Conservation (phyloP, 2,113 vertebrate species). For the Oxyruncus cristatus region DNA sequence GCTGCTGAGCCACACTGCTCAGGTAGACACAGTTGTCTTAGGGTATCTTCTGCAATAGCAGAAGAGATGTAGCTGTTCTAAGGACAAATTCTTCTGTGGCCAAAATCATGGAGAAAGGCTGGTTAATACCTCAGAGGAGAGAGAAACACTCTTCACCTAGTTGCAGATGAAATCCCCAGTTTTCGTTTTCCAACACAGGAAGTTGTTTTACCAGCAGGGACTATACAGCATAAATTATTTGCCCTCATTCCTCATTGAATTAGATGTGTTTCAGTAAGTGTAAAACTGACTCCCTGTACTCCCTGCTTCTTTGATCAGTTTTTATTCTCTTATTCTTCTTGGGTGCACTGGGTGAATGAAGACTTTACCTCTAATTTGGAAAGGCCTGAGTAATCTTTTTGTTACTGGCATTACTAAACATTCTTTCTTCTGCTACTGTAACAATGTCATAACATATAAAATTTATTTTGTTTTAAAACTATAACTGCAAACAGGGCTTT, state of each 20-base stretch:
- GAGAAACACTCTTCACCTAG: background rate
- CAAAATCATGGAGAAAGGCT: background rate
- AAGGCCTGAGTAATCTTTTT: background rate
- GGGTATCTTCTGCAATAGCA: background rate
- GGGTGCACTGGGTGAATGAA: background rate
- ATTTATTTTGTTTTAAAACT: background rate
- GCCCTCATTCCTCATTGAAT: background rate
- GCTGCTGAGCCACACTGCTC: background rate
- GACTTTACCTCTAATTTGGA: background rate
- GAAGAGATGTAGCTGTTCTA: background rate
- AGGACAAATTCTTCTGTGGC: background rate
- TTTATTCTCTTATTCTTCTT: background rate
- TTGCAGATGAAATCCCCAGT: background rate
- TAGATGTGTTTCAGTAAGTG: background rate
- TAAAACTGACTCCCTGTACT: background rate
- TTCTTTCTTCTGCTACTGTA: background rate
- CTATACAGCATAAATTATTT: background rate
- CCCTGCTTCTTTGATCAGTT: background rate
- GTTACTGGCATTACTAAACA: background rate
- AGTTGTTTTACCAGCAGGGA: background rate
- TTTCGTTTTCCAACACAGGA: background rate
- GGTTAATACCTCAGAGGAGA: background rate
- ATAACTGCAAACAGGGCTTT: background rate
- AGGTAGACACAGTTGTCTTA: background rate
- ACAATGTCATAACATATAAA: background rate